Evolutionary conservation across 2,888 invertebrate genomes (phyloP), one percentile per base, ranked within the genome.

Genomic region (Cosmia pyralina): DNA sequence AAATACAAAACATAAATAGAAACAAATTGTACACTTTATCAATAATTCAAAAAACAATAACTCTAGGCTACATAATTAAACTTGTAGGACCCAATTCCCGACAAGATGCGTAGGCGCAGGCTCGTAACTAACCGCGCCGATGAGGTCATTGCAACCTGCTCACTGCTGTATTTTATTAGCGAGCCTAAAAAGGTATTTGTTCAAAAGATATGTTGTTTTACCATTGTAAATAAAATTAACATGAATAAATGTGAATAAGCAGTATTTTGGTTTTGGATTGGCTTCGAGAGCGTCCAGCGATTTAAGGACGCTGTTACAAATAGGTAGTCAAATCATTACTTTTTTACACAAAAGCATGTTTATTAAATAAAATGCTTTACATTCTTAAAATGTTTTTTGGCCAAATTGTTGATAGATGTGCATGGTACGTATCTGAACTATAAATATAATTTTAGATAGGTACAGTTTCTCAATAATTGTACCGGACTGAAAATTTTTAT

Each of bases 81-180:
- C 69, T 79, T 68, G 66, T 72, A 69, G 63, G 71, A 79, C 75
- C 77, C 68, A 83, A 82, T 87, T 85, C 81, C 60, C 67, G 75
- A 70, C 69, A 41, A 50, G 60, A 71, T 66, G 83, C 72, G 86
- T 87, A 77, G 85, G 88, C 84, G 82, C 60, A 64, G 52, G 34
- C 41, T 75, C 58, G 72, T 75, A 72, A 78, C 69, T 41, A 81
- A 77, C 65, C 72, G 77, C 73, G 69, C 53, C 82, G 83, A 84
- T 89, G 90, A 89, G 84, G 79, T 89, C 88, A 89, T 80, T 86
- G 85, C 89, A 87, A 86, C 78, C 75, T 81, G 81, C 34, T 79
- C 50, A 55, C 17, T 60, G 48, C 65, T 87, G 88, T 85, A 85
- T 69, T 85, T 79, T 79, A 78, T 79, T 82, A 38, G 55, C 59